phyloP scores from a whole-genome alignment of 2,113 vertebrate species.

The Oreochromis aureus region DNA sequence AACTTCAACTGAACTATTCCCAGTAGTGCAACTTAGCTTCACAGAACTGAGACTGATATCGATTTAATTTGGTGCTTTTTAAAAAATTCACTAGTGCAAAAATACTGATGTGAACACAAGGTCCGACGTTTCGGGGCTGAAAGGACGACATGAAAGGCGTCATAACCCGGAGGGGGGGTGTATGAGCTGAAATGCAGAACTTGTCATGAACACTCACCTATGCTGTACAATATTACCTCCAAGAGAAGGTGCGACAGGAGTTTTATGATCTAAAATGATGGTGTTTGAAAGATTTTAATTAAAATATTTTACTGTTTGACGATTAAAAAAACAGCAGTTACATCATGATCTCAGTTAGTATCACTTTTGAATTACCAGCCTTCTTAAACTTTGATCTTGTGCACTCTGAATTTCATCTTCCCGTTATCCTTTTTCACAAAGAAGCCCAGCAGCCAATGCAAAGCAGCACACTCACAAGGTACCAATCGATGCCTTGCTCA shows the following conservation, averaged over 20 bases:
- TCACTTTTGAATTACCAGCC: not conserved
- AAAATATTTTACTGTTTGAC: not conserved
- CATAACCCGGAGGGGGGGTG: not conserved
- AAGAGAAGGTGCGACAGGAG: not conserved
- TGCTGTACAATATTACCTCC: constrained; percentile 16
- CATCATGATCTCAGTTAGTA: not conserved
- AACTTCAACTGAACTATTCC: constrained; percentile 54
- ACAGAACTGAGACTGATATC: constrained; percentile 37
- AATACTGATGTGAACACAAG: constrained; percentile 43
- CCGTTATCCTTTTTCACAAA: not conserved
- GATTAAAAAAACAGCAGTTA: not conserved
- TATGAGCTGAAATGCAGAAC: constrained; percentile 2
- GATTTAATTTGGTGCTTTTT: constrained; percentile 55
- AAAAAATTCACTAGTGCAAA: constrained; percentile 51
- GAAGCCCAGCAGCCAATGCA: not conserved
- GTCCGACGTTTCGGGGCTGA: not conserved
- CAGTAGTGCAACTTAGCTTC: constrained; percentile 69
- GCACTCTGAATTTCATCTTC: not conserved
- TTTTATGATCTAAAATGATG: not conserved
- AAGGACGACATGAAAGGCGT: constrained; percentile 2
- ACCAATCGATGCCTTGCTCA: not conserved
- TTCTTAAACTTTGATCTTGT: not conserved
- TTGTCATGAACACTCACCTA: constrained; percentile 2
- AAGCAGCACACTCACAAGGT: not conserved
- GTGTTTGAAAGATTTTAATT: not conserved